A percentile compares a stretch with the other conserved stretches of the same genome.
These are phyloP conservation scores for Volucella bombylans DNA, from an alignment of 2,888 invertebrate species.

Conservation along the genomic window DNA sequence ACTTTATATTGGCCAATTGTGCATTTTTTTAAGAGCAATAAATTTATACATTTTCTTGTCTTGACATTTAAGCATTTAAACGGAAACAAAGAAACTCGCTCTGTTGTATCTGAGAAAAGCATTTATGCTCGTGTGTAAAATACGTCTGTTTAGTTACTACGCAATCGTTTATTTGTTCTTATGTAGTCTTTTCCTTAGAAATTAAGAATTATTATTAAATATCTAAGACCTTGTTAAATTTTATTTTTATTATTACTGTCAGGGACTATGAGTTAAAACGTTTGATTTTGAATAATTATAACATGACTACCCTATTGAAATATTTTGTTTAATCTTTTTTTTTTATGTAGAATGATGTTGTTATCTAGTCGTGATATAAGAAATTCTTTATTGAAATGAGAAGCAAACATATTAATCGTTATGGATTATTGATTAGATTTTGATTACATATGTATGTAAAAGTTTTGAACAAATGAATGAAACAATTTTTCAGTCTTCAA, in stretches of 20 bases:
- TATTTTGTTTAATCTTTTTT: slow-evolving; percentile 18
- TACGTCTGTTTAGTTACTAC: slow-evolving; percentile 10
- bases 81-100: not conserved
- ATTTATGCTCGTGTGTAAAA: slow-evolving; percentile 15
- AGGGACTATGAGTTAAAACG: slow-evolving; percentile 10
- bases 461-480: slow-evolving; percentile 10
- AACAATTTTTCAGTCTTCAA: slow-evolving; percentile 23
- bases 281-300: slow-evolving; percentile 30
- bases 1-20: no score
- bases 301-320: slow-evolving; percentile 18
- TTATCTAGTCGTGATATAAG: slow-evolving; percentile 66
- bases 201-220: slow-evolving; percentile 49
- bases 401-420: slow-evolving; percentile 33
- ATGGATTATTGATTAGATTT: slow-evolving; percentile 59
- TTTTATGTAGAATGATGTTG: slow-evolving; percentile 25
- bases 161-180: slow-evolving; percentile 25
- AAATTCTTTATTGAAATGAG: slow-evolving; percentile 34
- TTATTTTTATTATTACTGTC: slow-evolving; percentile 38
- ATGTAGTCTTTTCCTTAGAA: slow-evolving; percentile 12
- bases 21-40: no score
- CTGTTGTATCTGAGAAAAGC: slow-evolving; percentile 14
- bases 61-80: no score
- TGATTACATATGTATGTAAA: slow-evolving; percentile 22
- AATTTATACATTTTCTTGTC: no score
- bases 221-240: slow-evolving; percentile 43